Conservation (phyloP, 2,797 vertebrate genomes). For the Acanthurus lineatus region DNA sequence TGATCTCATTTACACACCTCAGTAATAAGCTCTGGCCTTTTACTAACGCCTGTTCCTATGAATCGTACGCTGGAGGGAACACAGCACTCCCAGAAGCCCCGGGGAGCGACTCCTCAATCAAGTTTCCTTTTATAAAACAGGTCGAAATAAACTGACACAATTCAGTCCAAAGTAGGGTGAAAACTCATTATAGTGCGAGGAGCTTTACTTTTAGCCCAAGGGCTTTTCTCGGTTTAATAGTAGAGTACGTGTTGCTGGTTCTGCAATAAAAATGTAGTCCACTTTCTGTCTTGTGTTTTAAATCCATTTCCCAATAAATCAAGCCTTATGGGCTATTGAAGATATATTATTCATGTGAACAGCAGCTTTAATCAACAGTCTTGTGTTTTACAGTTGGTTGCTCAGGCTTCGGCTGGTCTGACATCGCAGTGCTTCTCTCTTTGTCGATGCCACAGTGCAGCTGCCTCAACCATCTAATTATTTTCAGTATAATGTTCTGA, state of each 20-base stretch:
- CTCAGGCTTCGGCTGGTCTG: conserved; percentile 25
- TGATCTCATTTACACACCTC: conserved; percentile 79
- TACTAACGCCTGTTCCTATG: conserved; percentile 57
- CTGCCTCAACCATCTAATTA: conserved; percentile 52
- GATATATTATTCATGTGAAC: conserved; percentile 44
- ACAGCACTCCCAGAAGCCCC: conserved; percentile 38
- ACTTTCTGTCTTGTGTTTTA: conserved; percentile 32
- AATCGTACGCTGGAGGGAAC: conserved; percentile 63
- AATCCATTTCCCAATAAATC: conserved; percentile 43
- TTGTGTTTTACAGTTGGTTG: conserved; percentile 42
- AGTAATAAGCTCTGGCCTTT: conserved; percentile 70
- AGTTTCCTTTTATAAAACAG: conserved; percentile 78
- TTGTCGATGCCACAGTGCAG: conserved; percentile 22
- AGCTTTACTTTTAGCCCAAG: conserved; percentile 53
- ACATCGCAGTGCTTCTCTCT: conserved; percentile 13
- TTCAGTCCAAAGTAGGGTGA: conserved; percentile 67
- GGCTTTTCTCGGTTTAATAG: conserved; percentile 56
- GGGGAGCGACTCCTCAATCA: conserved; percentile 71
- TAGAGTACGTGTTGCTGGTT: conserved; percentile 33
- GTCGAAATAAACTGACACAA: conserved; percentile 74
- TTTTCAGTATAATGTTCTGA: conserved; percentile 36
- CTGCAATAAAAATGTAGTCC: conserved; percentile 23
- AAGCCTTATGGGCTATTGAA: conserved; percentile 43
- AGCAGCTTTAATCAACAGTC: conserved; percentile 51
- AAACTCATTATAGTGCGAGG: conserved; percentile 73